A percentile compares a stretch with the other conserved stretches of the same genome.
Evolutionary conservation across 2,797 vertebrate genomes (phyloP).

Genomic region (Xiphorhynchus erythropygius): DNA sequence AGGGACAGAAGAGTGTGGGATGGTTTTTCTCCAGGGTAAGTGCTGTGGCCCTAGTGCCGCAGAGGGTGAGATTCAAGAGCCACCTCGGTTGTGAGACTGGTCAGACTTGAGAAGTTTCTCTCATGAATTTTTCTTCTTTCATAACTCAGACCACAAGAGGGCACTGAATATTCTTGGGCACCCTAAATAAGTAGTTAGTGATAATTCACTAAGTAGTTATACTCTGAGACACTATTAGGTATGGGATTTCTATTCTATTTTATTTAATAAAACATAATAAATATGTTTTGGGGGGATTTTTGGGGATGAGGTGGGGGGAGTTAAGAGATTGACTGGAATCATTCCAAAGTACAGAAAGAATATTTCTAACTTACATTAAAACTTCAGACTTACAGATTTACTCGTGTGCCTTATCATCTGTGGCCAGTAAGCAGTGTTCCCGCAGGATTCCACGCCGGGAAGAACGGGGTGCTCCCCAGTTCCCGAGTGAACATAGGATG

Average conservation of each 20-base stretch:
- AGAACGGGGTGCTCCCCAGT: fast-evolving
- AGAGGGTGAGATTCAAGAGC: too few relatives aligned
- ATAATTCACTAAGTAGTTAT: background rate
- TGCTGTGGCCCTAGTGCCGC: background rate
- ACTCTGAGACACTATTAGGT: background rate
- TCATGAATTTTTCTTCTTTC: background rate
- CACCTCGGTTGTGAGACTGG: background rate
- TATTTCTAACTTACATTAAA: background rate
- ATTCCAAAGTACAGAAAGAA: background rate
- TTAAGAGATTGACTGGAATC: background rate
- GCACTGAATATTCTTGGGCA: slow-evolving; percentile 1
- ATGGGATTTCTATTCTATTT: background rate
- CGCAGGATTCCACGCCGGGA: background rate
- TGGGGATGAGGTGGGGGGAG: too few relatives aligned
- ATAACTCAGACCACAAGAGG: slow-evolving; percentile 31
- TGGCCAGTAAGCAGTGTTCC: background rate
- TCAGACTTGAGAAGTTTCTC: background rate
- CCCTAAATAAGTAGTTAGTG: background rate
- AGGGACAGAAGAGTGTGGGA: background rate
- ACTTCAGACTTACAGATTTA: background rate
- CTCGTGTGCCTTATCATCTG: background rate
- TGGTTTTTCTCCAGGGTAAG: background rate
- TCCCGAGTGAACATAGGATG: fast-evolving
- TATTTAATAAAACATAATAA: background rate
- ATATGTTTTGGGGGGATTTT: too few relatives aligned